Percentiles rank a stretch among this genome's conserved stretches.
Conservation (phyloP, 2,888 invertebrate species). For the Perdita meconis region DNA sequence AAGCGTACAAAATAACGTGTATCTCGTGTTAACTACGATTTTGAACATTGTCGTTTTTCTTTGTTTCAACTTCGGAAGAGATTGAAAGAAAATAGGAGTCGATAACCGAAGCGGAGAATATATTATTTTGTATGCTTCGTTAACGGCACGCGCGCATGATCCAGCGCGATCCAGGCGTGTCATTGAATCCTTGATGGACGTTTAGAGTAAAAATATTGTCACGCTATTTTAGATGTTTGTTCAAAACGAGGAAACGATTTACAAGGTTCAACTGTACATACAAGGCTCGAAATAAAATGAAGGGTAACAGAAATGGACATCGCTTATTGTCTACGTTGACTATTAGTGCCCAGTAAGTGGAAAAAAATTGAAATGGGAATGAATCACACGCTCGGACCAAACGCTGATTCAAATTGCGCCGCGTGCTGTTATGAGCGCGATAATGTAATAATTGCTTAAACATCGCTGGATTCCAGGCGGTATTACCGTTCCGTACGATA, state of each 20-base stretch:
- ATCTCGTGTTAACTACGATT: too few species aligned
- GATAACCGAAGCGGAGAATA: background rate
- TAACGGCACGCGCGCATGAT: constrained; percentile 2
- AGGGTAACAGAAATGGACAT: background rate
- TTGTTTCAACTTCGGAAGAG: background rate
- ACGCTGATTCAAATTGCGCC: too few species aligned
- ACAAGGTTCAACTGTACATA: too few species aligned
- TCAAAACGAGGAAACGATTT: too few species aligned
- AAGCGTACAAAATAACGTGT: too few species aligned
- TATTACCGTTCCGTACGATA: constrained; percentile 26
- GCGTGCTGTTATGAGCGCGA: background rate
- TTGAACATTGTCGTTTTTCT: too few species aligned
- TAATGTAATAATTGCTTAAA: constrained; percentile 2
- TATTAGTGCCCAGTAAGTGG: constrained; percentile 20
- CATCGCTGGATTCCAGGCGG: background rate
- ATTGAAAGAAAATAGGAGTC: background rate
- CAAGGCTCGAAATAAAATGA: background rate
- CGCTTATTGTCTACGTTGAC: constrained; percentile 31
- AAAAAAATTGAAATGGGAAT: background rate
- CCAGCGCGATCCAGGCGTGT: too few species aligned
- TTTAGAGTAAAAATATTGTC: background rate
- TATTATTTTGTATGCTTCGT: background rate
- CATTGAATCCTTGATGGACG: background rate
- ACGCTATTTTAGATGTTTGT: background rate
- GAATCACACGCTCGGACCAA: background rate